Evolutionary conservation across 2,797 vertebrate species (phyloP), one percentile per base, ranked within the genome.

Genomic region (Xenentodon cancila): DNA sequence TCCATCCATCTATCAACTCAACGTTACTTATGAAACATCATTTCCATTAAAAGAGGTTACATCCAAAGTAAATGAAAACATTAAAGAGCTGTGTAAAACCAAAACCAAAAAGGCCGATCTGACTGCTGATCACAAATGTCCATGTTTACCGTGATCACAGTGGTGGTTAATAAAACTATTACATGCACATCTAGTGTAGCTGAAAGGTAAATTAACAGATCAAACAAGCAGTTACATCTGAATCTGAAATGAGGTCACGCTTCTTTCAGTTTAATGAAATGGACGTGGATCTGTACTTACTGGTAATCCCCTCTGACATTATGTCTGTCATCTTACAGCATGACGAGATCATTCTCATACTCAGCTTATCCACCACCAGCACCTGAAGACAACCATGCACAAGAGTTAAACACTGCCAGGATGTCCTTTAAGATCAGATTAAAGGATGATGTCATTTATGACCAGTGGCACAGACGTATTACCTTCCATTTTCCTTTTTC

Each of bases 261-360:
- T 7, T 34, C 12, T 11, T 34, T 16, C n/a, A 30, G 43, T 1
- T 9, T 22, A 15, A 22, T 46, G 34, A 43, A 59, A 47, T 3
- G 18, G 15, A 49, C 40, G 52, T 37, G 34, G 34, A 3, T 37
- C 9, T 37, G 34, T 11, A 91, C 97, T 96, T 88, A 99, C 97
- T 99, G 59, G 97, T 99, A 49, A 99, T 97, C 60, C 97, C 97
- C 84, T 99, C 97, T 0, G 97, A 98, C 97, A 99, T 97, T 88
- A 99, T 98, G 86, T 99, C 96, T 0, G 97, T 99, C 97, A 99
- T 99, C 90, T 96, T 98, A 84, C 97, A 99, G 88, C 97, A 98
- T 68, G 97, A 98, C 0, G 97, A 98, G 18, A 99, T 86, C 97
- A 99, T 99, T 63, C 96, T 93, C 96, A 99, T 99, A 79, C 96